Evolutionary conservation across 2,113 vertebrate species (phyloP).

Genomic region (Thamnophis sirtalis): DNA sequence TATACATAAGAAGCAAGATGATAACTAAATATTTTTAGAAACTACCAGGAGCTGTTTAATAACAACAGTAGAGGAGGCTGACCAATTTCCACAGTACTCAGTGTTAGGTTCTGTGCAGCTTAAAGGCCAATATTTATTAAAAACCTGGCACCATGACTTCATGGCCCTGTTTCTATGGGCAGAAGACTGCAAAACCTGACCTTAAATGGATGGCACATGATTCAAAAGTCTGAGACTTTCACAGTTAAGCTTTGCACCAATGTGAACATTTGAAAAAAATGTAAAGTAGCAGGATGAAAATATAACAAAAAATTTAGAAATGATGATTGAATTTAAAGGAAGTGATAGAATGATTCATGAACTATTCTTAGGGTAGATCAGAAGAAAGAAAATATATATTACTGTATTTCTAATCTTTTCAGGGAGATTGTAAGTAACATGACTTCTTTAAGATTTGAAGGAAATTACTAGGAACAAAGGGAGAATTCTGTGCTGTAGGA

Average conservation of each 20-base stretch:
- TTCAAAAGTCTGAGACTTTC: not conserved
- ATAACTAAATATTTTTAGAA: not conserved
- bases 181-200: not conserved
- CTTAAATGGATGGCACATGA: not conserved
- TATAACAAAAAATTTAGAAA: not conserved
- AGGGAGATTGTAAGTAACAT: not conserved
- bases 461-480: not conserved
- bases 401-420: not conserved
- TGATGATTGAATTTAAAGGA: not conserved
- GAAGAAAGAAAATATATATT: not conserved
- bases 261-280: not conserved
- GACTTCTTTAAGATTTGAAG: not conserved
- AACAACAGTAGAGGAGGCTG: not conserved
- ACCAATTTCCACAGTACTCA: not conserved
- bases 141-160: not conserved
- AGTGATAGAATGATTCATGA: not conserved
- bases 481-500: not conserved
- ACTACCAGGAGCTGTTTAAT: not conserved
- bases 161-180: not conserved
- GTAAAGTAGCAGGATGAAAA: not conserved
- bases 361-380: not conserved
- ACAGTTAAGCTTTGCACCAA: not conserved
- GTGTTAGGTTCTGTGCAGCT: not conserved
- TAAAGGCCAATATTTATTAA: not conserved
- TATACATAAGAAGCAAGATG: not conserved